phyloP scores from a whole-genome alignment of 2,888 invertebrate species.

The Cenopis cana region DNA sequence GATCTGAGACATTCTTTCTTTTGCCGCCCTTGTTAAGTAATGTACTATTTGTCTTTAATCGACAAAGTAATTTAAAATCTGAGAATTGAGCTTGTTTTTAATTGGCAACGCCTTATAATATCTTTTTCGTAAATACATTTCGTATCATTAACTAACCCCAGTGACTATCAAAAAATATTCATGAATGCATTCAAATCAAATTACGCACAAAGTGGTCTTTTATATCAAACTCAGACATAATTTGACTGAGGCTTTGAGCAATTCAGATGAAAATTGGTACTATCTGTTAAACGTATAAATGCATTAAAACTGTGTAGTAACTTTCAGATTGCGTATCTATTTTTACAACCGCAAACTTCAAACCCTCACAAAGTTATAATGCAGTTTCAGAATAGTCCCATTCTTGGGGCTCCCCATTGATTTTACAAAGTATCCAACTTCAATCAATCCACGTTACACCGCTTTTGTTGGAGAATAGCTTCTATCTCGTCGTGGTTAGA shows the following conservation, averaged over 20 bases:
- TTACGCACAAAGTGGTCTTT: too few species aligned
- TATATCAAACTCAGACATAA: neutral
- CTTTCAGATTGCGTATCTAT: slow-evolving; percentile 20
- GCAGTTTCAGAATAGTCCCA: slow-evolving; percentile 39
- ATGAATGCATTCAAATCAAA: neutral
- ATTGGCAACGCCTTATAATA: neutral
- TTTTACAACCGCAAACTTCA: slow-evolving; percentile 29
- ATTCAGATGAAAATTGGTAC: too few species aligned
- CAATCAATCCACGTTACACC: slow-evolving; percentile 33
- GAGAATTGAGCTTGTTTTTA: neutral
- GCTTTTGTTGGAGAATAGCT: neutral
- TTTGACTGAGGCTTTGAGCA: neutral
- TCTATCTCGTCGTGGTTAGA: neutral
- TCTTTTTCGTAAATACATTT: neutral
- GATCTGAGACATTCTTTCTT: too few species aligned
- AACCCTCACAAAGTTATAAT: slow-evolving; percentile 34
- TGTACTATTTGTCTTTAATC: slow-evolving; percentile 7
- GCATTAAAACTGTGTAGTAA: neutral
- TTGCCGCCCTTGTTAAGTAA: too few species aligned
- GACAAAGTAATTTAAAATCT: neutral
- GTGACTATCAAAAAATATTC: neutral
- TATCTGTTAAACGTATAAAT: neutral
- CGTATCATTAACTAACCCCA: neutral
- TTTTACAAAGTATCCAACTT: slow-evolving; percentile 40
- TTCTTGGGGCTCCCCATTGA: slow-evolving; percentile 34